Percentiles rank a stretch among this genome's conserved stretches.
Conservation (phyloP, 2,797 vertebrate genomes). For the Loriculus beryllinus region DNA sequence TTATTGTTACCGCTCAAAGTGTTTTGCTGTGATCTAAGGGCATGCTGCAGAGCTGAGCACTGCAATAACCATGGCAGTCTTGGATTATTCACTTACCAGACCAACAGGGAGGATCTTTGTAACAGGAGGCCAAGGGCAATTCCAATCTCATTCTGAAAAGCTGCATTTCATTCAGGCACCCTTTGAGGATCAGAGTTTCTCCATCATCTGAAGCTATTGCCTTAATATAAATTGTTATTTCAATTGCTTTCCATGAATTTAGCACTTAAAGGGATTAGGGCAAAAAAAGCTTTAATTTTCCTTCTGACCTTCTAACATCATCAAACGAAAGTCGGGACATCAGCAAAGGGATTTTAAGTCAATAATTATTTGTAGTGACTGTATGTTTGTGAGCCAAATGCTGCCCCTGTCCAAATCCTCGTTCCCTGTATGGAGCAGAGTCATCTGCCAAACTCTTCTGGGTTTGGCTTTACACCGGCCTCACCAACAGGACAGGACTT, state of each 20-base stretch:
- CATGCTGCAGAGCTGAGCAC: background rate
- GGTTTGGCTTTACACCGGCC: background rate
- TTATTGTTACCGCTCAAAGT: background rate
- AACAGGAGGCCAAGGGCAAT: slow-evolving; percentile 12
- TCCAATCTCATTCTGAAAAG: slow-evolving; percentile 12
- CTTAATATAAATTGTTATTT: slow-evolving; percentile 16
- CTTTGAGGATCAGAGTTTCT: slow-evolving; percentile 41
- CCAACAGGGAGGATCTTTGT: background rate
- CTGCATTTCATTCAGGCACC: background rate
- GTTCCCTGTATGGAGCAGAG: background rate
- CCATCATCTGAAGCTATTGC: background rate
- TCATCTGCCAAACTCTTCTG: background rate
- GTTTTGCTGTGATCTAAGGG: background rate
- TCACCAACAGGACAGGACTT: slow-evolving; percentile 17
- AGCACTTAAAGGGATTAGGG: slow-evolving; percentile 18
- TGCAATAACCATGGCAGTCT: background rate
- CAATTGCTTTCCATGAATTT: slow-evolving; percentile 40
- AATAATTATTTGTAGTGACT: slow-evolving; percentile 8
- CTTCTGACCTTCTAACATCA: slow-evolving; percentile 30
- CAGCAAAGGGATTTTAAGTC: slow-evolving; percentile 19
- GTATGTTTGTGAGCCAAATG: background rate
- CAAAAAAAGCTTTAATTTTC: slow-evolving; percentile 8
- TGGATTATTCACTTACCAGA: background rate
- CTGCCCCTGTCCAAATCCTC: background rate
- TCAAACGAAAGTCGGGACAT: background rate